Evolutionary conservation across 2,888 invertebrate species (phyloP), one percentile per base, ranked within the genome.

Genomic region (Graphium colonna): DNA sequence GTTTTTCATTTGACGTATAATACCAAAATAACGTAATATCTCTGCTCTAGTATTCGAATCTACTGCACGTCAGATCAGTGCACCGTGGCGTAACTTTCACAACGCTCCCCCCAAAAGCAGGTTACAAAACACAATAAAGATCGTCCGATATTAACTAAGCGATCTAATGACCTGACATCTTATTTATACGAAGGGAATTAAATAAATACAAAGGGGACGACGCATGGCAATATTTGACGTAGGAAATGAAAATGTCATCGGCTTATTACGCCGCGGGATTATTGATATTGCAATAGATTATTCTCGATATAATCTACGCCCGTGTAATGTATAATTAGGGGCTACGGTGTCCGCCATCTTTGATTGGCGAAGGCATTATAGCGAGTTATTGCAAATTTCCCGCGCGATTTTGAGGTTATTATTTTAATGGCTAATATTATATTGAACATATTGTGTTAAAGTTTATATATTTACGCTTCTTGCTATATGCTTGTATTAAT

Each of bases 201-300:
- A 65, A 74, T 60, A 74, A 75, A 78, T 75, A 75, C 68, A 71
- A 65, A 61, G 54, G 58, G 67, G 74, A 73, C 75, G 77, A 61
- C 60, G 68, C 60, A 18, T 39, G 46, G 54, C 67, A 61, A 71
- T 84, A 82, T 85, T 85, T 86, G 86, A 79, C 73, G 63, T 75
- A 71, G 87, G 83, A 88, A 88, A 88, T 87, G 87, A 88, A 88
- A 85, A 82, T 79, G 86, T 88, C 88, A 82, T 75, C 75, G 75
- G 65, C 73, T 80, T 83, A 85, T 82, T 84, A 82, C 77, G 74
- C 67, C 59, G 60, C 48, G 62, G 68, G 77, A 85, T 84, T 86
- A 86, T 86, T 86, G 83, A 82, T 86, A 84, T 77, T 77, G 61
- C 61, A 58, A 56, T 61, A 59, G 66, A 70, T 75, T 69, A 68